phyloP scores from a whole-genome alignment of 2,797 vertebrate species.

The Cyclopterus lumpus region DNA sequence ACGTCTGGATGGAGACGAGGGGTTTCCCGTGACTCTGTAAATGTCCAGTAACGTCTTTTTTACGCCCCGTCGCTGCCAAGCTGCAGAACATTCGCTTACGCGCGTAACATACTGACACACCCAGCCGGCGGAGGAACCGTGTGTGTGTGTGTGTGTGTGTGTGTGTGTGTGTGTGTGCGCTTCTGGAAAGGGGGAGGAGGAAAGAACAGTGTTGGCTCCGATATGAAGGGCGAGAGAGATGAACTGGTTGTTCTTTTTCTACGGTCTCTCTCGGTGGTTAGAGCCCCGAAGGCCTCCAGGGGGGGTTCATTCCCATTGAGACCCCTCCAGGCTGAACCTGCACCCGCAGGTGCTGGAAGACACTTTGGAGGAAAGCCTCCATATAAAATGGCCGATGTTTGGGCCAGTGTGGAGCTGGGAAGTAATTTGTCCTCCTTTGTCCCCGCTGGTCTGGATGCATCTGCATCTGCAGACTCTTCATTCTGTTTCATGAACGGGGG shows the following conservation, averaged over 20 bases:
- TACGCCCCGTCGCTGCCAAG: constrained; percentile 13
- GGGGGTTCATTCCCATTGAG: constrained; percentile 12
- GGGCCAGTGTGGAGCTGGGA: neutral
- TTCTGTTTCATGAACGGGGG: too few relatives aligned
- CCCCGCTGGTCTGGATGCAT: too few relatives aligned
- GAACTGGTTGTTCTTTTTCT: neutral
- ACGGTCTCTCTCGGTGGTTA: constrained; percentile 1
- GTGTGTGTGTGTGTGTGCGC: too few relatives aligned
- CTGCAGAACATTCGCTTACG: constrained; percentile 2
- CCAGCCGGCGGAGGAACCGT: neutral
- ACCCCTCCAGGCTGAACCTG: neutral
- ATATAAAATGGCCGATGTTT: neutral
- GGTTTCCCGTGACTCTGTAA: constrained; percentile 33
- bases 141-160: too few relatives aligned
- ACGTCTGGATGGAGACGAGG: constrained; percentile 7
- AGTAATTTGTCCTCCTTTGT: neutral
- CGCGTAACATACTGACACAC: constrained; percentile 22
- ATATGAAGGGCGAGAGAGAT: neutral
- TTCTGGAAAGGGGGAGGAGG: neutral
- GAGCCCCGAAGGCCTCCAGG: too few relatives aligned
- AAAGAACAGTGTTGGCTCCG: neutral
- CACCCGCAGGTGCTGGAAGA: neutral
- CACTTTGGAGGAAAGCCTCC: neutral
- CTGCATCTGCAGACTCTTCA: too few relatives aligned
- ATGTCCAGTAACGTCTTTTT: constrained; percentile 23